A percentile compares a stretch with the other conserved stretches of the same genome.
phyloP scores from a whole-genome alignment of 1,140 invertebrate species.

The Drosophila sproati region DNA sequence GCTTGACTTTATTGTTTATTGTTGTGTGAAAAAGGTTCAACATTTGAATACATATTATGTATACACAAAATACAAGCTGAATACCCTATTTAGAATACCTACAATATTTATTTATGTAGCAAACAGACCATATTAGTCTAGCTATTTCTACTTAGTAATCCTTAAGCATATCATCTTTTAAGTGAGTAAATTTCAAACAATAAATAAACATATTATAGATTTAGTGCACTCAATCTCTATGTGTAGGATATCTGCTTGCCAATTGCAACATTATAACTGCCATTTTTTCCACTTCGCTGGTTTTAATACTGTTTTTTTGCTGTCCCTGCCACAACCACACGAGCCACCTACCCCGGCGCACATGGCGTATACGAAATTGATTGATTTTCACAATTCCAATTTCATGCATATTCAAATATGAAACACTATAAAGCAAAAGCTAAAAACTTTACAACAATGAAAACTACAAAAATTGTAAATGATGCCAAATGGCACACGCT shows the following conservation, averaged over 20 bases:
- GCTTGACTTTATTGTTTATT: slow-evolving; percentile 14
- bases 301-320: slow-evolving; percentile 42
- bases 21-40: slow-evolving; percentile 2
- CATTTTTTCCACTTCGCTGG: slow-evolving; percentile 19
- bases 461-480: slow-evolving; percentile 46
- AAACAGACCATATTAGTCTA: too few species aligned
- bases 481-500: slow-evolving; percentile 62
- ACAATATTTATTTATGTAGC: too few species aligned
- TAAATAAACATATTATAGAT: too few species aligned
- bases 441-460: slow-evolving; percentile 13
- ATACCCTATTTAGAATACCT: background rate
- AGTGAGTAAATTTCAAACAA: too few species aligned
- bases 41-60: background rate
- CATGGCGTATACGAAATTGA: slow-evolving; percentile 56
- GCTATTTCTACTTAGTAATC: too few species aligned
- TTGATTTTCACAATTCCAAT: slow-evolving; percentile 58
- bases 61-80: background rate
- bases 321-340: background rate
- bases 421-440: slow-evolving; percentile 20
- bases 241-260: slow-evolving; percentile 3
- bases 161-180: too few species aligned
- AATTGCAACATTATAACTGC: background rate
- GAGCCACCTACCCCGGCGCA: slow-evolving; percentile 2
- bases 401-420: slow-evolving; percentile 64
- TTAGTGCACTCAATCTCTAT: background rate